A percentile compares a stretch with the other conserved stretches of the same genome.
Conservation (phyloP, 1,140 invertebrate genomes). For the Olivierus martensii region DNA sequence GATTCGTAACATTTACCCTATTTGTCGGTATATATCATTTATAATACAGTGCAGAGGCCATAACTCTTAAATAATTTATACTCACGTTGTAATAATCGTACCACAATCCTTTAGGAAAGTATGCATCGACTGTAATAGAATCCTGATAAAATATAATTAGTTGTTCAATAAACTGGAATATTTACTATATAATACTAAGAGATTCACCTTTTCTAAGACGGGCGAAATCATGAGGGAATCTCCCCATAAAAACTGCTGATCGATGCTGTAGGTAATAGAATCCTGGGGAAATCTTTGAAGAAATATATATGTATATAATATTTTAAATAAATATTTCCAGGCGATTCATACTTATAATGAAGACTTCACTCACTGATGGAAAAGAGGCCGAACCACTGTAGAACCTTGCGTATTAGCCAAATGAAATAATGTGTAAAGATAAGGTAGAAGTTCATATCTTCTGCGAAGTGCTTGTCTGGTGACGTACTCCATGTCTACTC, state of each 20-base stretch:
- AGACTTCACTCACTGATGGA: conserved; percentile 17
- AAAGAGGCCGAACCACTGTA: conserved; percentile 20
- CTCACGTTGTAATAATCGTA: conserved; percentile 33
- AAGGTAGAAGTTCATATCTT: conserved; percentile 36
- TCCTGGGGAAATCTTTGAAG: conserved; percentile 6
- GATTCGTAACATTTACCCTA: background rate
- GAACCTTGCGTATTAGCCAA: conserved; percentile 25
- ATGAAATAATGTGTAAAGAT: conserved; percentile 37
- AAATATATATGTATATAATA: too few species aligned
- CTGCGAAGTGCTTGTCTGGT: conserved; percentile 4
- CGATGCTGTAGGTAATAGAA: conserved; percentile 10
- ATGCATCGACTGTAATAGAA: conserved; percentile 19
- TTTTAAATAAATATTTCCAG: too few species aligned
- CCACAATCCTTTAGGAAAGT: conserved; percentile 32
- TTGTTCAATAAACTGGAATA: too few species aligned
- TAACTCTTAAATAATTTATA: background rate
- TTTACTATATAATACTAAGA: too few species aligned
- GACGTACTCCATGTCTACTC: too few species aligned
- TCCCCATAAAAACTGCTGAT: conserved; percentile 24
- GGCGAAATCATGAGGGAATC: conserved; percentile 16
- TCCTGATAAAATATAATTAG: conserved; percentile 6
- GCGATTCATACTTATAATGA: too few species aligned
- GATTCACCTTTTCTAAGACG: conserved; percentile 18
- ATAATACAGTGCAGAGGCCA: too few species aligned
- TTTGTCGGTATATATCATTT: background rate